A percentile compares a stretch with the other conserved stretches of the same genome.
phyloP scores from a whole-genome alignment of 2,797 vertebrate species.

The Pristis pectinata region DNA sequence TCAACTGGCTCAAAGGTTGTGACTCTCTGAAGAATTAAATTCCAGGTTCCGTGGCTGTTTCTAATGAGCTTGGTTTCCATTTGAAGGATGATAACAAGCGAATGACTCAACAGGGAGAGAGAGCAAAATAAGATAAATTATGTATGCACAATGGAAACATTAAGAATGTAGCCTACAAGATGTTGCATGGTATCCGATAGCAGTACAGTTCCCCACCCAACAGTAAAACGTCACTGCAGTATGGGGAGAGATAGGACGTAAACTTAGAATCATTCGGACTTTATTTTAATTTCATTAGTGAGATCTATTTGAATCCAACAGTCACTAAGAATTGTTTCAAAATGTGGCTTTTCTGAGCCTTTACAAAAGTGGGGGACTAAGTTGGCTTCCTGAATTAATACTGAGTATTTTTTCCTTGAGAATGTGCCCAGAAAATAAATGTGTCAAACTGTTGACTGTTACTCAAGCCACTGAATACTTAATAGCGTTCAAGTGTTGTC shows the following conservation, averaged over 20 bases:
- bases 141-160: not conserved
- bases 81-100: not conserved
- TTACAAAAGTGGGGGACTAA: not conserved
- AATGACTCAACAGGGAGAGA: not conserved
- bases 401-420: not conserved
- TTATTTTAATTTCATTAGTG: not conserved
- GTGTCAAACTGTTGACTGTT: not conserved
- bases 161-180: not conserved
- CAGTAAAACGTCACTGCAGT: not conserved
- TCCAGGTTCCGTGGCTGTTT: not conserved
- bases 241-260: not conserved
- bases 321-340: not conserved
- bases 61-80: not conserved
- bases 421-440: not conserved
- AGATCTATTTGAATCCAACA: not conserved
- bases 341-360: not conserved
- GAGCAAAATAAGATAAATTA: conserved; percentile 1
- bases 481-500: not conserved
- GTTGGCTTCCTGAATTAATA: not conserved
- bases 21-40: not conserved
- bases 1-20: not conserved
- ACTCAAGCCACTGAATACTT: not conserved
- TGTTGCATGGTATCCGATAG: not conserved
- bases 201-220: not conserved
- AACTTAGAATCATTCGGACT: not conserved